Evolutionary conservation across 2,888 invertebrate genomes (phyloP), one percentile per base, ranked within the genome.

Genomic region (Ceramica pisi): DNA sequence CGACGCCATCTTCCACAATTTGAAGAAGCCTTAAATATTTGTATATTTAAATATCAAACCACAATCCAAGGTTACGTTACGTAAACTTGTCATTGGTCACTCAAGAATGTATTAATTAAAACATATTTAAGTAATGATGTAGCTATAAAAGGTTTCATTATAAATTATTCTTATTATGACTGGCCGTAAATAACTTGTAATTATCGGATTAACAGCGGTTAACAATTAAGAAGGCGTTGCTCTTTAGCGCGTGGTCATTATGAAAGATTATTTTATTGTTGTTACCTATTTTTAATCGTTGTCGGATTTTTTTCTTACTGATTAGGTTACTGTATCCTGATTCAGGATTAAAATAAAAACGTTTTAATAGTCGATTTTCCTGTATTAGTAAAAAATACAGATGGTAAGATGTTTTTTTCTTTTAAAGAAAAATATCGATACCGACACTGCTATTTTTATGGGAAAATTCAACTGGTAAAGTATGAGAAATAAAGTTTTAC

Each of bases 21-120:
- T 53, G 38, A 68, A 51, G 71, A 67, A 51, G 55, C 50, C 57
- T 62, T 48, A 55, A 69, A 61, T 71, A 77, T 80, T 73, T 79
- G 70, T 75, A 67, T 67, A 79, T 78, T 78, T 69, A 67, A 79
- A 79, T 67, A 75, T 67, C 71, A 74, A 78, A 67, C 67, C 59
- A 57, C 75, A 78, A 26, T 31, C 51, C 78, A 83, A 85, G 84
- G 84, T 83, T 77, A n/a, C 56, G 55, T 85, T 84, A 62, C 85
- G 85, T 53, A 84, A 84, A 78, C 50, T 64, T 74, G 72, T 78
- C 74, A 85, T 75, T 75, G 81, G 73, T 75, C 61, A 75, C 75
- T 69, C n/a, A 75, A 69, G 70, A 77, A 79, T 78, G 65, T 70
- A 59, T 79, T 79, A 83, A 83, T 85, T 83, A 81, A 80, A 78